Evolutionary conservation across 2,888 invertebrate species (phyloP), one percentile per base, ranked within the genome.

Genomic region (Erebia palarica): DNA sequence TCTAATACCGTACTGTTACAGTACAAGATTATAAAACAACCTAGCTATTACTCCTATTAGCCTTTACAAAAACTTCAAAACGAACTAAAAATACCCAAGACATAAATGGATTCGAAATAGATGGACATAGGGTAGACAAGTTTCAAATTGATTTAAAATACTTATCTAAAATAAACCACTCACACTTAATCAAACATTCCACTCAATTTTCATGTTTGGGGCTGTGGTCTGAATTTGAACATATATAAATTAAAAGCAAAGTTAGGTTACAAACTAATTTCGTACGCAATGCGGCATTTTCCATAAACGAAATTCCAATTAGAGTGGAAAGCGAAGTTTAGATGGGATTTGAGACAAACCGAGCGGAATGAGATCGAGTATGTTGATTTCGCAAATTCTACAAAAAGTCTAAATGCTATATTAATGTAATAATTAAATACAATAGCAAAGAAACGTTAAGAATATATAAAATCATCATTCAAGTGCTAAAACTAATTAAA

Each of bases 291-390:
- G 53, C 51, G 7, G 14, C 9, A n/a, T 44, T 16, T 44, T 68
- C 8, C 3, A n/a, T 11, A 64, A 69, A 65, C 65, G 61, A 65
- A 73, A 57, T 74, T 69, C 61, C 66, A 67, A 74, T 67, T 74
- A 66, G 65, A 44, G 51, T 51, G 49, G 59, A 63, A 60, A 27
- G 57, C 42, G 49, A 71, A 71, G 27, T 73, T 67, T 49, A 47
- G 59, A 70, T 72, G 57, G 63, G 72, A 72, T 72, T 71, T 44
- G 58, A 70, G 67, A 72, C 65, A 66, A 72, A 68, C 65, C 69
- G 36, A 60, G 68, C 13, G 65, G 36, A 66, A 68, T 64, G 13
- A 58, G 13, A 14, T 13, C 21, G 8, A 14, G 57, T 27, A 27
- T 21, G 21, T 21, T 57, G 16, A 44, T 61, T 44, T 44, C 13